Percentiles rank a stretch among this genome's conserved stretches.
Conservation (phyloP, 2,888 invertebrate species). For the Torymus auratus region DNA sequence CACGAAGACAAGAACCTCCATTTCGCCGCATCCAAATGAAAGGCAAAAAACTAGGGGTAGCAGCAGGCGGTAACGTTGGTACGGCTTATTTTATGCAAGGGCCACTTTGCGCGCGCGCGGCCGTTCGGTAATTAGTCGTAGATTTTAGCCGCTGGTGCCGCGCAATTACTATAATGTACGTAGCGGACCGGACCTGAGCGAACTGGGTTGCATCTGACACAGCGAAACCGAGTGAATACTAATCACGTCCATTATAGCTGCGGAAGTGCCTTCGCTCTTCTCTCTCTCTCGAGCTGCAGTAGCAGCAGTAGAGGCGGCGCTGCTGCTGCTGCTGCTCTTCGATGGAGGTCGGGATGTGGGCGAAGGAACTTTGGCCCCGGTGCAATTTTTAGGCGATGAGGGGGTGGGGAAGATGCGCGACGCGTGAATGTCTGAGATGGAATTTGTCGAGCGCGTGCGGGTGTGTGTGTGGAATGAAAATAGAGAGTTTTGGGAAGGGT, state of each 20-base stretch:
- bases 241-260: conserved; percentile 66
- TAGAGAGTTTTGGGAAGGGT: no score
- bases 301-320: no score
- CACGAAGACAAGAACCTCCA: background rate
- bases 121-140: conserved; percentile 58
- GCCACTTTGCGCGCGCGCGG: conserved; percentile 31
- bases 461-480: no score
- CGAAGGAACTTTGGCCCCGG: no score
- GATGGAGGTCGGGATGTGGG: no score
- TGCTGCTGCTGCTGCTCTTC: no score
- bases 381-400: no score
- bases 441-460: no score
- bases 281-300: background rate
- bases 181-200: conserved; percentile 14
- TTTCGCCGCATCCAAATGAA: background rate
- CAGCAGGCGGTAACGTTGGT: no score
- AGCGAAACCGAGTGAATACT: conserved; percentile 73
- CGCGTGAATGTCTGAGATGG: no score
- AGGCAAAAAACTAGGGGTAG: background rate
- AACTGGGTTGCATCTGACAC: conserved; percentile 70
- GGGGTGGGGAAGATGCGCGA: no score
- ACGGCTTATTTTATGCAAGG: conserved; percentile 37
- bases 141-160: conserved; percentile 50
- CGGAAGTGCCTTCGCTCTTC: conserved; percentile 32
- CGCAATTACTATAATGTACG: conserved; percentile 60